Percentiles rank a stretch among this genome's conserved stretches.
Conservation (phyloP, 2,113 vertebrate species). For the Chionomys nivalis region DNA sequence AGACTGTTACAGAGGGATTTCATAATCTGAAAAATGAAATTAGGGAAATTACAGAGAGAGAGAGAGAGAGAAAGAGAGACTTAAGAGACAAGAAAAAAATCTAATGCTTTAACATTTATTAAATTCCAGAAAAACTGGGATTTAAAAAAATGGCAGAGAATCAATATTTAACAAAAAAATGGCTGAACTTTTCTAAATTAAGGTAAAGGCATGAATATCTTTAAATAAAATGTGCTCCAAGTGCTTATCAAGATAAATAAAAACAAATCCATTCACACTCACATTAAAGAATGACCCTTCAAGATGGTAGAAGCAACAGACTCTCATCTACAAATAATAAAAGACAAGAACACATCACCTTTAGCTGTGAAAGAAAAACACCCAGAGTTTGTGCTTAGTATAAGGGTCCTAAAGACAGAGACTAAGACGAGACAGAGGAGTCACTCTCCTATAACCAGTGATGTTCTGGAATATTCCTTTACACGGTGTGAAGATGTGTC, state of each 20-base stretch:
- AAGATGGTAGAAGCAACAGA: background rate
- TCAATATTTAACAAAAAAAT: slow-evolving; percentile 51
- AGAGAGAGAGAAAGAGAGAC: background rate
- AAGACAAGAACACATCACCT: background rate
- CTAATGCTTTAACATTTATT: background rate
- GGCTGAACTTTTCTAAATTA: slow-evolving; percentile 39
- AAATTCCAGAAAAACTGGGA: slow-evolving; percentile 37
- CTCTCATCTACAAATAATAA: background rate
- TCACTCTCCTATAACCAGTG: background rate
- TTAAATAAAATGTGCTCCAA: background rate
- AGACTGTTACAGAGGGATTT: background rate
- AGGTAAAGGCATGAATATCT: background rate
- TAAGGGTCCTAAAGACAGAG: background rate
- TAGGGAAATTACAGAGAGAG: background rate
- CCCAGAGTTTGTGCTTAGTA: background rate
- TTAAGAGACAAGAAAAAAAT: background rate
- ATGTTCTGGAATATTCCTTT: background rate
- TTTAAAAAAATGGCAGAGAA: slow-evolving; percentile 20
- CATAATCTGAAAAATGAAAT: slow-evolving; percentile 25
- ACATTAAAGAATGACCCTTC: background rate
- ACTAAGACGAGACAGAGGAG: background rate
- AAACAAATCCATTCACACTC: slow-evolving; percentile 25
- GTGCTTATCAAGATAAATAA: slow-evolving; percentile 38
- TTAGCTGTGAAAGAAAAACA: background rate
- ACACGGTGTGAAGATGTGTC: background rate